These are phyloP conservation scores for Petrocephalus zakoni DNA, from an alignment of 2,113 vertebrate genomes.

Conservation along the genomic window DNA sequence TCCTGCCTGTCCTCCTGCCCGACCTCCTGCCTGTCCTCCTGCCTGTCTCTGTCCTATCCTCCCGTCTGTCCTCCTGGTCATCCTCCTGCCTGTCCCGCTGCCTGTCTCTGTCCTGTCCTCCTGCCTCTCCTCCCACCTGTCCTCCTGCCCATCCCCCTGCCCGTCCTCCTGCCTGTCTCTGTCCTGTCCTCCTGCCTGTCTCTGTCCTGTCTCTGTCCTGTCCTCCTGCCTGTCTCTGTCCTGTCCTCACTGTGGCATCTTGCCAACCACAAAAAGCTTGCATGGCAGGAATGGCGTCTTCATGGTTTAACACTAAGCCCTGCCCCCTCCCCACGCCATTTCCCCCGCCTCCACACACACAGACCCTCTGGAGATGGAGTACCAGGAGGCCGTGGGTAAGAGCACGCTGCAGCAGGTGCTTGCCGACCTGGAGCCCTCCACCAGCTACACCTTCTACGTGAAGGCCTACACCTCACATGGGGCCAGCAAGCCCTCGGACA, in stretches of 20 bases:
- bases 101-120: too few relatives aligned
- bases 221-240: too few relatives aligned
- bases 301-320: neutral
- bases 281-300: neutral
- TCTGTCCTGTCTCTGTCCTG: too few relatives aligned
- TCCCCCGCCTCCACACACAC: neutral
- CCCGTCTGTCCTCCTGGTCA: too few relatives aligned
- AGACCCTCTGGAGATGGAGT: conserved; percentile 90
- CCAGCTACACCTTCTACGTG: conserved; percentile 91
- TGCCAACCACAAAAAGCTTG: neutral
- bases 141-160: too few relatives aligned
- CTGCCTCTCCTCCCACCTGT: too few relatives aligned
- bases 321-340: neutral
- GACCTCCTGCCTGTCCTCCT: conserved; percentile 29
- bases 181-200: too few relatives aligned
- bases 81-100: too few relatives aligned
- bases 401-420: conserved; percentile 87
- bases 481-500: conserved; percentile 83
- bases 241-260: neutral
- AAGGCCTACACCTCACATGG: conserved; percentile 94
- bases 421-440: conserved; percentile 87
- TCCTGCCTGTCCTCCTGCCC: too few relatives aligned
- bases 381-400: conserved; percentile 95
- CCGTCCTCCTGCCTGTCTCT: too few relatives aligned
- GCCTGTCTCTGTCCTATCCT: conserved; percentile 6